Conservation (phyloP, 2,113 vertebrate species). For the Todiramphus chloris region DNA sequence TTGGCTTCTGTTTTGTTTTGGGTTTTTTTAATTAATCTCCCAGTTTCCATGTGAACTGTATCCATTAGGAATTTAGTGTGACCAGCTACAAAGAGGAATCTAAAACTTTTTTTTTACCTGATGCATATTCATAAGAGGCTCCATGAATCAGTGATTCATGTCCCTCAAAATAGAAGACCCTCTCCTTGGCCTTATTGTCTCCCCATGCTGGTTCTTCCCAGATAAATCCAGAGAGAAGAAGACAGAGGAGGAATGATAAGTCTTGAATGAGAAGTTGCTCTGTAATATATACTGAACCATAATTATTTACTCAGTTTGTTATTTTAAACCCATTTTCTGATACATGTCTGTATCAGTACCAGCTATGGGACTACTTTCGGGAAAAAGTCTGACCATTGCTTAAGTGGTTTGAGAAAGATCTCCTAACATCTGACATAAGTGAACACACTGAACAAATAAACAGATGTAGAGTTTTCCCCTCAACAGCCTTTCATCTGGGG, state of each 20-base stretch:
- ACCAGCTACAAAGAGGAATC: neutral
- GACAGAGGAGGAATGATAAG: neutral
- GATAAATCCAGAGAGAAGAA: neutral
- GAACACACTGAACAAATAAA: constrained; percentile 60
- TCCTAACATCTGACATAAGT: neutral
- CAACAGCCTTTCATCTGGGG: neutral
- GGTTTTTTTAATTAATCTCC: neutral
- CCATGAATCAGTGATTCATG: neutral
- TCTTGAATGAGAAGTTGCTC: neutral
- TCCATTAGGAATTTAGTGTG: neutral
- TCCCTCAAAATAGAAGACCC: neutral
- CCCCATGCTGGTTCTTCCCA: neutral
- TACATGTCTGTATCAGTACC: neutral
- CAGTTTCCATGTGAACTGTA: neutral
- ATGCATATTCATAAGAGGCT: neutral
- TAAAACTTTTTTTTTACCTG: neutral
- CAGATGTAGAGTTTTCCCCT: constrained; percentile 4
- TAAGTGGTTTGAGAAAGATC: constrained; percentile 67
- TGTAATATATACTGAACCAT: neutral
- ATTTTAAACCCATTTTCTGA: constrained; percentile 40
- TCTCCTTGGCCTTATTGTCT: neutral
- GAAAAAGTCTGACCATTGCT: constrained; percentile 54
- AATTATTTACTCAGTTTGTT: constrained; percentile 23
- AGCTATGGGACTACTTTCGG: constrained; percentile 23
- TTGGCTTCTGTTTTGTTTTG: neutral